Evolutionary conservation across 2,797 vertebrate genomes (phyloP).

Genomic region (Arrhamphus sclerolepis): DNA sequence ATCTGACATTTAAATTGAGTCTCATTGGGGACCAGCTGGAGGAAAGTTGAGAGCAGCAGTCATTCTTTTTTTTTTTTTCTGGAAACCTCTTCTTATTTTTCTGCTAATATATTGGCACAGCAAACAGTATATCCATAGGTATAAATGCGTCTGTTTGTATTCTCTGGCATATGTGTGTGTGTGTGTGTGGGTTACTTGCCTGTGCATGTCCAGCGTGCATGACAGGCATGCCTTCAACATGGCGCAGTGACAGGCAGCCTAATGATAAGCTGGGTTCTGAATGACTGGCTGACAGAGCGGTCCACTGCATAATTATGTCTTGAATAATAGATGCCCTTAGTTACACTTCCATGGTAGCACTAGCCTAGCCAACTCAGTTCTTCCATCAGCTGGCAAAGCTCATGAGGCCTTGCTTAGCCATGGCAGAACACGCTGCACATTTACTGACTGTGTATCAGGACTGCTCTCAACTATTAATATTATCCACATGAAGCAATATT

Average conservation of each 20-base stretch:
- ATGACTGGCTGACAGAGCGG: conserved; percentile 80
- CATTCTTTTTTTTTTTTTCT: conserved; percentile 18
- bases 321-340: conserved; percentile 83
- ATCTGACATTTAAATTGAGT: conserved; percentile 78
- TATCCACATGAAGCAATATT: conserved; percentile 15
- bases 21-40: conserved; percentile 51
- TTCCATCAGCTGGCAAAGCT: conserved; percentile 43
- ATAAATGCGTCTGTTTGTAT: conserved; percentile 10
- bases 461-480: conserved; percentile 26
- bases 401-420: conserved; percentile 16
- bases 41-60: conserved; percentile 17
- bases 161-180: conserved; percentile 1
- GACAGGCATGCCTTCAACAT: conserved; percentile 59
- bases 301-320: conserved; percentile 79
- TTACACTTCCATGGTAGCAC: conserved; percentile 64
- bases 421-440: conserved; percentile 9
- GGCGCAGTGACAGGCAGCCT: conserved; percentile 72
- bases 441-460: conserved; percentile 7
- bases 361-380: conserved; percentile 38
- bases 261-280: conserved; percentile 82
- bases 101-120: conserved; percentile 26
- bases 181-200: conserved; percentile 12
- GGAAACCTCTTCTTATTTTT: conserved; percentile 41
- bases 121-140: conserved; percentile 1
- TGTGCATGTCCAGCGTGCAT: conserved; percentile 8